Evolutionary conservation across 2,888 invertebrate genomes (phyloP), one percentile per base, ranked within the genome.

Genomic region (Hyposoter dolosus): DNA sequence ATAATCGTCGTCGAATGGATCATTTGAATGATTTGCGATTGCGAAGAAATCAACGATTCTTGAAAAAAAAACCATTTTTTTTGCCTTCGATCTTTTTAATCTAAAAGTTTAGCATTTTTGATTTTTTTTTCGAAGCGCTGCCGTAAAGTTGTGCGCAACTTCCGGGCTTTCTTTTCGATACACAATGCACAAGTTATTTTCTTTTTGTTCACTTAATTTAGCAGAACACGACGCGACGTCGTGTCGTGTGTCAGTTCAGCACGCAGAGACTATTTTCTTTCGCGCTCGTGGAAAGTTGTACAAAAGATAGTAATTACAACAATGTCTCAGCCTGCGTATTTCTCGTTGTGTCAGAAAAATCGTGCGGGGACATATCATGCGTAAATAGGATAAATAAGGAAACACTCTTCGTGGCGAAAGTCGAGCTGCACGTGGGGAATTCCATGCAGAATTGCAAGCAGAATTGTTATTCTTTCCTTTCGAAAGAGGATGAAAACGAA

Each of bases 131-230:
- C 28, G 12, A 60, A 15, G 3, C 15, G 10, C 15, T 60, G 60
- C 28, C 28, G 60, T 60, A 60, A 60, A 60, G 60, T 28, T 60
- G 28, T 15, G 23, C n/a, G 40, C 69, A 40, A 43, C 45, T 69
- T 43, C 45, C 69, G 40, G 40, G 43, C 23, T 69, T 69, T 69
- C 69, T 43, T 69, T 43, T 60, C 28, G 69, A 47, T 69, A 28
- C 69, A 69, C 45, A 69, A 60, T 28, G 60, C 28, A 43, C 66
- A 63, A 56, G 7, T 72, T 56, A 75, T 69, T 56, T 56, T 60
- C 65, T 74, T 35, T 69, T 56, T 69, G 17, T 69, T 82, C 66
- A 68, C 56, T 79, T 82, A 82, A 87, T 87, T 74, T 76, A 85
- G 85, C 28, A 66, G 71, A 45, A 19, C 47, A n/a, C 65, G 53